Percentiles rank a stretch among this genome's conserved stretches.
Evolutionary conservation across 2,113 vertebrate genomes (phyloP).

Genomic region (Scartelaos histophorus): DNA sequence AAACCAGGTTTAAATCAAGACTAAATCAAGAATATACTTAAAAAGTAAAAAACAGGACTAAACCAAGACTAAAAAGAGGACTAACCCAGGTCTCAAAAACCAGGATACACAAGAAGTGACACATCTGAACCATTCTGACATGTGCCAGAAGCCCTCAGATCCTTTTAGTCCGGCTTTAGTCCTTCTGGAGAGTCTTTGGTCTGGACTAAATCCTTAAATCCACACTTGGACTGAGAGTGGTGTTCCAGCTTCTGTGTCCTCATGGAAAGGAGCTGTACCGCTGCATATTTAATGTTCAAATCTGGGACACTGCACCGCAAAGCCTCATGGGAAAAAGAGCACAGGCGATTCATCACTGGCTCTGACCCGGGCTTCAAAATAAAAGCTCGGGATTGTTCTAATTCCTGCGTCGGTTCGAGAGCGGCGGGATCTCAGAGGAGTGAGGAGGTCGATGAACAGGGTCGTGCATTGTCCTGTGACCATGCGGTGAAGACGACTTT

Average conservation of each 20-base stretch:
- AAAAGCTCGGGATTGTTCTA: background rate
- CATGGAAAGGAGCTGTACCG: background rate
- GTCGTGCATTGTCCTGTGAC: background rate
- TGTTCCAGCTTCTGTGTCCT: background rate
- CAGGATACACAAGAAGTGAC: too few species aligned
- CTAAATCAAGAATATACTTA: too few species aligned
- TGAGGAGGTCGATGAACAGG: background rate
- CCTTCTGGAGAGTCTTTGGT: background rate
- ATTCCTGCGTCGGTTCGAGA: background rate
- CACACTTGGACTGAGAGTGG: background rate
- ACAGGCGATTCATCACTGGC: background rate
- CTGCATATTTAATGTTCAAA: constrained; percentile 3
- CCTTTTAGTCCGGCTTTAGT: too few species aligned
- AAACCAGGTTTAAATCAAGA: too few species aligned
- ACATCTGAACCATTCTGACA: too few species aligned
- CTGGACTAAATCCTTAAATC: background rate
- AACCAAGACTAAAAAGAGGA: too few species aligned
- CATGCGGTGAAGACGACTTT: background rate
- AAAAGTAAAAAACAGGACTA: too few species aligned
- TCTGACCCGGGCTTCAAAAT: background rate
- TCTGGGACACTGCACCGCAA: constrained; percentile 3
- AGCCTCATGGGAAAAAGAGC: background rate
- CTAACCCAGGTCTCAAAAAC: too few species aligned
- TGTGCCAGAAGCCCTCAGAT: too few species aligned
- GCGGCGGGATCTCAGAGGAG: background rate